phyloP scores from a whole-genome alignment of 23 tunicate species.

The Trididemnum nubilum region DNA sequence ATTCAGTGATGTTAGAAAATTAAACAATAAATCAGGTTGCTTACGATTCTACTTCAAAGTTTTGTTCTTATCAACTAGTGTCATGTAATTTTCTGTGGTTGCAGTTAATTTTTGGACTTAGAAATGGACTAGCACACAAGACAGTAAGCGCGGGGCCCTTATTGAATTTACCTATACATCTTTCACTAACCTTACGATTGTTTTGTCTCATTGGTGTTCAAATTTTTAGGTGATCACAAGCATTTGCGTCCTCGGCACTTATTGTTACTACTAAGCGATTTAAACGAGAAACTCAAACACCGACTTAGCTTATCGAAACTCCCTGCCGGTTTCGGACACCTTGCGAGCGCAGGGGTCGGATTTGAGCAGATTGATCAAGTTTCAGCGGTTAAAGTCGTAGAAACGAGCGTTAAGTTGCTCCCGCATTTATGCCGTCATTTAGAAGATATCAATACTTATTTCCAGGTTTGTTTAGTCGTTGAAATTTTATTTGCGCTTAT shows the following conservation, averaged over 20 bases:
- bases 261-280: slow-evolving; percentile 45
- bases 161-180: too few relatives aligned
- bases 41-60: too few relatives aligned
- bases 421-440: slow-evolving; percentile 63
- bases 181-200: too few relatives aligned
- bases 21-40: too few relatives aligned
- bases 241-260: slow-evolving; percentile 44
- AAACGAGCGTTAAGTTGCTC: slow-evolving; percentile 11
- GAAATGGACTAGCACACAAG: too few relatives aligned
- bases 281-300: slow-evolving; percentile 54
- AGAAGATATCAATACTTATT: slow-evolving; percentile 21
- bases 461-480: slow-evolving; percentile 20
- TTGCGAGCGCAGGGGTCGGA: slow-evolving; percentile 35
- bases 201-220: too few relatives aligned
- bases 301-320: slow-evolving; percentile 20
- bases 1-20: too few relatives aligned
- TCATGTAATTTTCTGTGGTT: too few relatives aligned
- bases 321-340: slow-evolving; percentile 42
- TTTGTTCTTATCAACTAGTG: too few relatives aligned
- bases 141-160: too few relatives aligned
- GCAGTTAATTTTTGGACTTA: too few relatives aligned
- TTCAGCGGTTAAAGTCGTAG: slow-evolving; percentile 15
- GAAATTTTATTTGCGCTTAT: too few relatives aligned
- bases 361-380: slow-evolving; percentile 60
- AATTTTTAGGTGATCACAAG: slow-evolving; percentile 20